Percentiles rank a stretch among this genome's conserved stretches.
These are phyloP conservation scores for Diachrysia chrysitis DNA, from an alignment of 2,888 invertebrate genomes.

Conservation along the genomic window DNA sequence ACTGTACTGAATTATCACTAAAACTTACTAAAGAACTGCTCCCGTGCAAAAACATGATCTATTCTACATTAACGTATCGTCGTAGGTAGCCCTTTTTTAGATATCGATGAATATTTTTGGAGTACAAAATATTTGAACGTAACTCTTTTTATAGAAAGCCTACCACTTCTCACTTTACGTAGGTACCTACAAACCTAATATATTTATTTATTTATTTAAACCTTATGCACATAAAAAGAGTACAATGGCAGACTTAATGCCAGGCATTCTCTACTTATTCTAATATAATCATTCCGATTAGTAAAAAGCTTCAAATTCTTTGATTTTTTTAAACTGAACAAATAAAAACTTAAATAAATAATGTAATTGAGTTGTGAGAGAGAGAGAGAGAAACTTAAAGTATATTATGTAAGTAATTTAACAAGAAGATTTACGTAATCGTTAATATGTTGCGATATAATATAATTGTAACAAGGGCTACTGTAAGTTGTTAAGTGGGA, in stretches of 20 bases:
- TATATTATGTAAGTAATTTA: slow-evolving; percentile 15
- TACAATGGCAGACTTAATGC: too few relatives aligned
- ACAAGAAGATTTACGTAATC: slow-evolving; percentile 36
- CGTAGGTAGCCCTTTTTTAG: slow-evolving; percentile 43
- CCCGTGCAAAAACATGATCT: slow-evolving; percentile 72
- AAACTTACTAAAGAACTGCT: slow-evolving; percentile 75
- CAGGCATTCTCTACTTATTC: too few relatives aligned
- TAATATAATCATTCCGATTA: too few relatives aligned
- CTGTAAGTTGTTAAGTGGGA: slow-evolving; percentile 47
- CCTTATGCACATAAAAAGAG: too few relatives aligned
- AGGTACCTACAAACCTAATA: too few relatives aligned
- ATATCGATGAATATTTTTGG: neutral
- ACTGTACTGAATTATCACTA: slow-evolving; percentile 64
- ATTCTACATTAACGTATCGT: too few relatives aligned
- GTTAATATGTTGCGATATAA: slow-evolving; percentile 30
- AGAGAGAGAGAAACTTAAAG: too few relatives aligned
- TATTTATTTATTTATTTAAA: too few relatives aligned
- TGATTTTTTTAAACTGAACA: too few relatives aligned
- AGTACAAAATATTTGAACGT: neutral
- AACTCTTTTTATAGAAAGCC: neutral
- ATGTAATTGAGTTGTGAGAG: too few relatives aligned
- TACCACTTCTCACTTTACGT: neutral
- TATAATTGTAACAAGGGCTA: slow-evolving; percentile 47
- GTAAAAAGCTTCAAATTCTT: too few relatives aligned
- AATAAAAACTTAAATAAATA: too few relatives aligned